phyloP scores from a whole-genome alignment of 2,797 vertebrate genomes.

The Balearica regulorum region DNA sequence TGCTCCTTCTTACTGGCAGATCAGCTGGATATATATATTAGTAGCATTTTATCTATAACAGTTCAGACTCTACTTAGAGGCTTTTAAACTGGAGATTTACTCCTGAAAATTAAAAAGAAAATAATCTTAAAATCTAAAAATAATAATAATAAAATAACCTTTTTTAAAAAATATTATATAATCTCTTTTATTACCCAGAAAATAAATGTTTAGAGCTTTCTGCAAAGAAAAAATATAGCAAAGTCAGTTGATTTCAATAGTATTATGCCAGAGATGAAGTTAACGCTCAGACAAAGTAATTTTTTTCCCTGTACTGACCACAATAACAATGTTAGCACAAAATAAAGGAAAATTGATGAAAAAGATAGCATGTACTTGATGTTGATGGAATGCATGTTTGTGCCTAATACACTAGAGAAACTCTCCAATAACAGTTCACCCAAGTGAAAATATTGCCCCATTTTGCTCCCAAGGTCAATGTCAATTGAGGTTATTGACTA shows the following conservation, averaged over 20 bases:
- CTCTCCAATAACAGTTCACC: constrained; percentile 54
- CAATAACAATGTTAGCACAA: constrained; percentile 66
- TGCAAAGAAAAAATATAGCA: not conserved
- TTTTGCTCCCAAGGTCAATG: constrained; percentile 60
- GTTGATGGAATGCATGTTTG: constrained; percentile 62
- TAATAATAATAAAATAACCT: not conserved
- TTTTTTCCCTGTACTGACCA: constrained; percentile 45
- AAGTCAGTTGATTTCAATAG: not conserved
- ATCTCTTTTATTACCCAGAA: not conserved
- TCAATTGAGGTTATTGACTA: constrained; percentile 61
- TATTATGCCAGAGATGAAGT: not conserved
- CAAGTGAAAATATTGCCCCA: constrained; percentile 70
- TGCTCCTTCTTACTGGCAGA: not conserved
- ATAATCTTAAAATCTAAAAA: not conserved
- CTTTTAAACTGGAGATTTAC: not conserved
- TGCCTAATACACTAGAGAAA: constrained; percentile 64
- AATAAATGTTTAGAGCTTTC: not conserved
- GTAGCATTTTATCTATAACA: not conserved
- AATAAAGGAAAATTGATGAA: constrained; percentile 71
- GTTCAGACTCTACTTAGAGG: not conserved
- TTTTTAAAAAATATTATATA: not conserved
- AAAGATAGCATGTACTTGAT: constrained; percentile 46
- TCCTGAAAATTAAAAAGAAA: not conserved
- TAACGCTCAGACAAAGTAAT: not conserved
- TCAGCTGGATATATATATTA: not conserved